These are phyloP conservation scores for Diachasmimorpha longicaudata DNA, from an alignment of 1,140 invertebrate genomes.

Conservation along the genomic window DNA sequence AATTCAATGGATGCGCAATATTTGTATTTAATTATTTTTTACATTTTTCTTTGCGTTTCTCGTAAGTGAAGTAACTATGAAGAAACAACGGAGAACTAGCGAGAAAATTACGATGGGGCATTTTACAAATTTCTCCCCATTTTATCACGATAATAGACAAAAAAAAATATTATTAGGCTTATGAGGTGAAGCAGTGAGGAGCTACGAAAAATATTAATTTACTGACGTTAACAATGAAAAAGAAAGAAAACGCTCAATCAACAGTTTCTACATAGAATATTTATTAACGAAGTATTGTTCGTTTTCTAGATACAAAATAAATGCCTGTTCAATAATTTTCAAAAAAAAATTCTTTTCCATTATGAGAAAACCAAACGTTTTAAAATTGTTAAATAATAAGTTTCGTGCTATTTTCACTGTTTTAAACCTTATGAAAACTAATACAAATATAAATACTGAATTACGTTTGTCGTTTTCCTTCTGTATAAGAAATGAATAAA, in stretches of 20 bases:
- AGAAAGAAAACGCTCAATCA: background rate
- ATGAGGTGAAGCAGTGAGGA: slow-evolving; percentile 5
- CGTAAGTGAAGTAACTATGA: background rate
- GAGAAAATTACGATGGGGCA: background rate
- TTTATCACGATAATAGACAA: background rate
- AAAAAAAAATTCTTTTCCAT: background rate
- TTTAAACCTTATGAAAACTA: background rate
- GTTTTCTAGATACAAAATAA: background rate
- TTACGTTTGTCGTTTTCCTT: slow-evolving; percentile 7
- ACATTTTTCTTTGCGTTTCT: slow-evolving; percentile 7
- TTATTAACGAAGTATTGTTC: background rate
- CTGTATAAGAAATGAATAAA: slow-evolving; percentile 8
- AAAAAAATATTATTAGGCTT: background rate
- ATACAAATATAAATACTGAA: slow-evolving; percentile 8
- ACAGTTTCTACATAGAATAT: background rate
- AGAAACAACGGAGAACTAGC: background rate
- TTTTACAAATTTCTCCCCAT: background rate
- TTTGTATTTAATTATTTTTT: slow-evolving; percentile 53
- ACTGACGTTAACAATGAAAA: background rate
- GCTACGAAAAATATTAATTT: background rate
- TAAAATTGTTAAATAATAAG: background rate
- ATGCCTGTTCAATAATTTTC: background rate
- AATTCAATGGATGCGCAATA: slow-evolving; percentile 54
- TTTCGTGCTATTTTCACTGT: slow-evolving; percentile 4
- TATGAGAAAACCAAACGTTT: background rate